phyloP scores from a whole-genome alignment of 2,888 invertebrate genomes.

The Steromphala cineraria region DNA sequence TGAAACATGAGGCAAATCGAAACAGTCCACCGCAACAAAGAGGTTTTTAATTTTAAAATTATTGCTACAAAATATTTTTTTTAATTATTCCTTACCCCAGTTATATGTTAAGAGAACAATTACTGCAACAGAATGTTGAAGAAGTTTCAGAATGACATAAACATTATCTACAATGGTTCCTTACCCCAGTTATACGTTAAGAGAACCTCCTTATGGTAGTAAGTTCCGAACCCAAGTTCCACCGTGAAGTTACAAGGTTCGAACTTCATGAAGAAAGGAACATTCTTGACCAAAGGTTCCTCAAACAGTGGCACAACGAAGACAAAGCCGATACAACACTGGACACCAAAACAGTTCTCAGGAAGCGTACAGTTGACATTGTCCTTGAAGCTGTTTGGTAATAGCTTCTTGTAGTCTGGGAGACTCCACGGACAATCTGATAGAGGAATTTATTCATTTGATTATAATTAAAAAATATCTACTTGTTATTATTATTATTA shows the following conservation, averaged over 20 bases:
- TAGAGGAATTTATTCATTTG: neutral
- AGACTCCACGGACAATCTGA: constrained; percentile 26
- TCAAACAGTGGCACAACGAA: constrained; percentile 40
- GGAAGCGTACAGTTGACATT: constrained; percentile 37
- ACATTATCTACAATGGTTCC: no score
- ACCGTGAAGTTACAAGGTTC: constrained; percentile 34
- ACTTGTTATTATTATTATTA: no score
- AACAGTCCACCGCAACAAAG: no score
- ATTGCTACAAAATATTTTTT: no score
- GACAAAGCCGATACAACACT: constrained; percentile 40
- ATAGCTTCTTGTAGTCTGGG: constrained; percentile 18
- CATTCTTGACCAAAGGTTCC: constrained; percentile 22
- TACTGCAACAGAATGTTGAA: no score
- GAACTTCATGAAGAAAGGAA: constrained; percentile 28
- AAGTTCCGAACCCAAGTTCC: constrained; percentile 30
- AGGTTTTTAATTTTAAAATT: no score
- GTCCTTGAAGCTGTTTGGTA: constrained; percentile 32
- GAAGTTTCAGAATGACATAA: no score
- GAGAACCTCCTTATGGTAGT: constrained; percentile 18
- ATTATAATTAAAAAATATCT: no score
- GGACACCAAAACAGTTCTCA: constrained; percentile 46
- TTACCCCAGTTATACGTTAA: constrained; percentile 34
- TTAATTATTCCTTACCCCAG: no score
- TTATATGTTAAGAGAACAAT: constrained; percentile 24
- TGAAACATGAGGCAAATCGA: no score